Evolutionary conservation across 2,888 invertebrate genomes (phyloP), one percentile per base, ranked within the genome.

Genomic region (Cheiracanthium punctorium): DNA sequence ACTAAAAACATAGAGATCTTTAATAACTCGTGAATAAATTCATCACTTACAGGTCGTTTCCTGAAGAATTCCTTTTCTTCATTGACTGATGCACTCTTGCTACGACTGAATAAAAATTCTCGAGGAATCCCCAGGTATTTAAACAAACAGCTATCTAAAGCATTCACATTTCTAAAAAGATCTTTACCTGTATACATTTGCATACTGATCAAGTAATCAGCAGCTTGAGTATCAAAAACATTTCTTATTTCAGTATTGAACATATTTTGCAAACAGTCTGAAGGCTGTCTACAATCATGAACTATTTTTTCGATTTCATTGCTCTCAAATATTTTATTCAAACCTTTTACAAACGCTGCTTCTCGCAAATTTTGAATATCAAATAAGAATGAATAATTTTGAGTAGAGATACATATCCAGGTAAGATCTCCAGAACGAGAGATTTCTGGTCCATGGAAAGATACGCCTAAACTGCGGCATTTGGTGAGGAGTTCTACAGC

Each of bases 141-240:
- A 20, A 33, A 28, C 1, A 85, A 28, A n/a, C 79, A 85, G n/a
- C 43, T 4, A 28, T 85, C 30, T 12, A 85, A 52, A 12, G 77
- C 20, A 29, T 32, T 48, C n/a, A 77, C 82, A 43, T 37, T 2
- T 10, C 41, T 30, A n/a, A 29, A 58, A n/a, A 24, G 8, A n/a
- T 5, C 5, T 17, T 58, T 58, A 5, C 30, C 41, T 12, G 67
- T 52, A n/a, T 8, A 69, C 12, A 28, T 72, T 43, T 79, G 84
- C 41, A 58, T 69, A 7, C 24, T 69, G 5, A 74, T 58, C 1
- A 85, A 17, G 1, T 37, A 58, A 58, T 85, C 84, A 12, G 79
- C 84, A 1, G 94, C 94, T 93, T 94, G 93, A 87, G 94, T 94
- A 90, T 94, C 94, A 93, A 94, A 94, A 52, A 94, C 92, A 89